phyloP scores from a whole-genome alignment of 2,113 vertebrate genomes.

The Nibea coibor region DNA sequence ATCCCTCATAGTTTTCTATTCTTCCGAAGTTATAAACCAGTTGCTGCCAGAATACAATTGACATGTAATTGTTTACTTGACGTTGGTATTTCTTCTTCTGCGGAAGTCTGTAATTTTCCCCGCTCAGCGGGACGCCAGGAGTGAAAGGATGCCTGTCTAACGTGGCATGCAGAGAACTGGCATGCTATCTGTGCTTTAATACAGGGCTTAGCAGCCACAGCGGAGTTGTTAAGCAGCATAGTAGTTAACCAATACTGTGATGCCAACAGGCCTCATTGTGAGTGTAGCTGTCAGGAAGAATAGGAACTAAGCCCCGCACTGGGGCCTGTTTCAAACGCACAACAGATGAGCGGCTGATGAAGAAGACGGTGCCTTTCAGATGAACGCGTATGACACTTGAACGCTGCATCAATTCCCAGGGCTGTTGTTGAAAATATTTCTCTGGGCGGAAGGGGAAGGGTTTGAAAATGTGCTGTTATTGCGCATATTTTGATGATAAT shows the following conservation, averaged over 20 bases:
- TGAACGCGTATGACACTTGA: slow-evolving; percentile 34
- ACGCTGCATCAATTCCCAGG: slow-evolving; percentile 27
- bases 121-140: slow-evolving; percentile 24
- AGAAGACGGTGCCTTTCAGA: background rate
- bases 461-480: slow-evolving; percentile 41
- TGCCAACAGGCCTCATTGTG: slow-evolving; percentile 58
- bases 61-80: slow-evolving; percentile 23
- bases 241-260: slow-evolving; percentile 59
- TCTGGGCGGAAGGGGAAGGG: slow-evolving; percentile 1
- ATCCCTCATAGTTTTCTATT: background rate
- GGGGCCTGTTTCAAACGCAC: slow-evolving; percentile 39
- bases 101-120: slow-evolving; percentile 40
- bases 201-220: slow-evolving; percentile 67
- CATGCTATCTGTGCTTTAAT: slow-evolving; percentile 56
- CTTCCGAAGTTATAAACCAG: slow-evolving; percentile 4
- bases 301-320: slow-evolving; percentile 48
- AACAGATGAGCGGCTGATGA: slow-evolving; percentile 53
- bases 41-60: slow-evolving; percentile 34
- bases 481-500: slow-evolving; percentile 37
- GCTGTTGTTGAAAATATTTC: slow-evolving; percentile 39
- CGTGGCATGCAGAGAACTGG: slow-evolving; percentile 51
- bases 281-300: slow-evolving; percentile 60
- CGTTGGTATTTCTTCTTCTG: slow-evolving; percentile 11
- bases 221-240: slow-evolving; percentile 60
- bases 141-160: slow-evolving; percentile 46